A percentile compares a stretch with the other conserved stretches of the same genome.
Evolutionary conservation across 2,888 invertebrate genomes (phyloP).

Genomic region (Anorthoa munda): DNA sequence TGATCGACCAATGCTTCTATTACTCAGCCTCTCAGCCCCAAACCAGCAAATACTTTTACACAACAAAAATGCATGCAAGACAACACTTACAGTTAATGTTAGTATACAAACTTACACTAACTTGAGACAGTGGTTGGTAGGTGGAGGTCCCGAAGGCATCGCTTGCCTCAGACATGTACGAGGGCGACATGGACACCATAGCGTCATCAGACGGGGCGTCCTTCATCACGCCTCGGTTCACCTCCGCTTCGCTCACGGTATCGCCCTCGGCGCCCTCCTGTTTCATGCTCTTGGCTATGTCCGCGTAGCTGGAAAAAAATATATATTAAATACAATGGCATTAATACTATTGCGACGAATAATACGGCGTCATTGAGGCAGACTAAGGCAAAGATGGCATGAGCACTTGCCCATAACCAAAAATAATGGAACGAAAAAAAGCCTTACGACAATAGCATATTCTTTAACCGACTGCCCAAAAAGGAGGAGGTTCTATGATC

Average conservation of each 20-base stretch:
- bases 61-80: constrained; percentile 9
- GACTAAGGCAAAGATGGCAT: neutral
- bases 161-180: constrained; percentile 80
- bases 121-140: constrained; percentile 77
- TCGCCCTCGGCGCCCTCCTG: constrained; percentile 75
- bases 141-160: constrained; percentile 74
- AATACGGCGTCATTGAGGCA: neutral
- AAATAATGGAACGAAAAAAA: neutral
- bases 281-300: constrained; percentile 92
- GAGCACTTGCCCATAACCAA: neutral
- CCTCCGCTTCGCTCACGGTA: constrained; percentile 66
- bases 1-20: neutral
- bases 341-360: neutral
- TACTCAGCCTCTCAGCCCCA: neutral
- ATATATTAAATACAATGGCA: neutral
- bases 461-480: too few relatives aligned
- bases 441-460: too few relatives aligned
- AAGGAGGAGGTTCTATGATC: too few relatives aligned
- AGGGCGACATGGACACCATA: constrained; percentile 75
- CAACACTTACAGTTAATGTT: neutral
- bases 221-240: constrained; percentile 62
- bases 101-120: constrained; percentile 49
- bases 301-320: constrained; percentile 91
- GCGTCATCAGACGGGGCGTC: constrained; percentile 72
- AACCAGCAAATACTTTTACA: neutral